Evolutionary conservation across 2,113 vertebrate genomes (phyloP), one percentile per base, ranked within the genome.

Genomic region (Agapornis roseicollis): DNA sequence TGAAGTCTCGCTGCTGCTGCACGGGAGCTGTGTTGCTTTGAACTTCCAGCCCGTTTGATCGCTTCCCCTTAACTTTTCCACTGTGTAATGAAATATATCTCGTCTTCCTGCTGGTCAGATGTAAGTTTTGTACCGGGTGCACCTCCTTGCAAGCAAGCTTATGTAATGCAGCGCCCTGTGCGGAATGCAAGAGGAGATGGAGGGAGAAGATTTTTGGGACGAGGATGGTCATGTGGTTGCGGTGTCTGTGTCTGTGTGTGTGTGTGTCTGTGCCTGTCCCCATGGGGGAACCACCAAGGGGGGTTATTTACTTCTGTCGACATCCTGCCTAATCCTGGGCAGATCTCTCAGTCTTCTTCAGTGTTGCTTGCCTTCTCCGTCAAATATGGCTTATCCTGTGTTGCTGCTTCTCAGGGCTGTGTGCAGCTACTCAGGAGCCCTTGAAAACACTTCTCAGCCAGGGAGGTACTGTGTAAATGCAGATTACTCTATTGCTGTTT

Each of bases 1-100:
- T 33, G 44, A 24, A 77, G 70, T 24, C 87, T 37, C 35, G 46
- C 7, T 50, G 58, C 55, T 41, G 66, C 58, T 61, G 49, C 50
- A 28, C 35, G 60, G n/a, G 35, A 65, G 31, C 63, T 53, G 12
- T 5, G 6, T 20, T 2, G 15, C 78, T 82, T 76, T 74, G 78
- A 90, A 83, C 71, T 97, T 96, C 35, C 79, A 53, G 58, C 56
- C 61, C 27, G 12, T 56, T 53, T 25, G 81, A 47, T 82, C 16
- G 39, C 78, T 92, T 80, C 64, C 88, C 66, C 83, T 69, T 74
- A 96, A 97, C 90, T 96, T 98, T 97, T 72, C 83, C 69, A 37
- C 28, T 63, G n/a, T 50, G 13, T 47, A 71, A 66, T 65, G 12
- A 27, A 71, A 76, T 92, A 84, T 52, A 87, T 14, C 94, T 86